Base-by-base conservation (phyloP, 2,113 vertebrate genomes). In the Ammodytes dubius region DNA sequence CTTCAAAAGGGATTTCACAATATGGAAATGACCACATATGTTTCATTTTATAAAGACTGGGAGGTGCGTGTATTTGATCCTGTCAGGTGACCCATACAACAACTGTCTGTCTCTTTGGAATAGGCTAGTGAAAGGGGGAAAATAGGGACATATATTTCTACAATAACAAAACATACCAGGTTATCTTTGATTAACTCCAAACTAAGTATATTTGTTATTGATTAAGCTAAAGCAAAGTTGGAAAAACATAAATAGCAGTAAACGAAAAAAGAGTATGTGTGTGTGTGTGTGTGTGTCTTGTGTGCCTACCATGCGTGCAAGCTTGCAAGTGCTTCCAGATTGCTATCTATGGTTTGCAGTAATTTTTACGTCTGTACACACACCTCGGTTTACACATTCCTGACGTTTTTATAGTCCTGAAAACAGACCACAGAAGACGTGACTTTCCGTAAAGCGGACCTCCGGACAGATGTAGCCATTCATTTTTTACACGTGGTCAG, bases 11-110 rank as follows among this genome's bases (percentile, higher is more conserved):
- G 54, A n/a, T 79, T 74, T 86, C 14, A 59, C 66, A 75, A 83
- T 87, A 89, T 92, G 91, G 89, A 89, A 89, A 89, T 87, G 74
- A 77, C 19, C 58, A 86, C 85, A 84, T 83, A 89, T 79, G 82
- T 86, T 89, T 89, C 50, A 56, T 84, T 88, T 85, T 85, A 86
- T 67, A 71, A 79, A 82, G 82, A 75, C 45, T 50, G 70, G 53
- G 58, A 76, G 61, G 81, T 84, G 67, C 83, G 73, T 58, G 69
- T 35, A 77, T 90, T 86, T 85, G 76, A 91, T 88, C 87, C 74
- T 61, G 63, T 70, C 81, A 83, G 69, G 73, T 79, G 69, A 81
- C 53, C 69, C 70, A 37, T 12, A 10, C 37, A 53, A 60, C 64
- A 3, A 27, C 57, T 4, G 17, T 61, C 56, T 27, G 14, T 78